Evolutionary conservation across 1,140 invertebrate species (phyloP), one percentile per base, ranked within the genome.

Genomic region (Nymphalis io): DNA sequence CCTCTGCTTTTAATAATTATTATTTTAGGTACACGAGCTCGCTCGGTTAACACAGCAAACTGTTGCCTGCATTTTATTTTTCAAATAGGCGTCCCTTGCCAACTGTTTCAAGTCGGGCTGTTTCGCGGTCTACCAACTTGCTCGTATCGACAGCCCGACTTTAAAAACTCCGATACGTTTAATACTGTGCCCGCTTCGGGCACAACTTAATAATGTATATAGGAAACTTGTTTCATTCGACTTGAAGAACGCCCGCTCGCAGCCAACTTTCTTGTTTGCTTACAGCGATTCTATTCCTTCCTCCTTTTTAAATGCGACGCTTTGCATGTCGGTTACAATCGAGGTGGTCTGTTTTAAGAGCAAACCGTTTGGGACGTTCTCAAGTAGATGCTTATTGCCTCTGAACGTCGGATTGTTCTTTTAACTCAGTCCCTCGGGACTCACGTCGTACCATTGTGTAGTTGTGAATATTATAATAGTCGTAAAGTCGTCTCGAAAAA

Each of bases 61-160:
- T 88, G 85, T 89, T 89, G 85, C 79, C 82, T 81, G 67, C 69
- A 77, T 87, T 87, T 85, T 88, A 85, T 87, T 89, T 85, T 85
- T 77, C 76, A 78, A 80, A 85, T 81, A 78, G 81, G 63, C 80
- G 73, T 73, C 70, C 79, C 71, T 79, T 85, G 85, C 77, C 85
- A 85, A 87, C 76, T 79, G 79, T 78, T 75, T 75, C 76, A 64
- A 74, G 71, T 72, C 60, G 79, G 60, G 69, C 74, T 79, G 79
- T 79, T 79, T 75, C 77, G 75, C 77, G 81, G 81, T 81, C 81
- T 72, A 76, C 79, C 77, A 74, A 76, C 69, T 78, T 60, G 71
- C 71, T 68, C 68, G 77, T 77, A 83, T 83, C 75, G 81, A 80
- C 79, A 71, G 79, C 57, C 42, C 70, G 74, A 80, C 78, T 81